phyloP scores from a whole-genome alignment of 2,113 vertebrate species.

The Ellobius talpinus region DNA sequence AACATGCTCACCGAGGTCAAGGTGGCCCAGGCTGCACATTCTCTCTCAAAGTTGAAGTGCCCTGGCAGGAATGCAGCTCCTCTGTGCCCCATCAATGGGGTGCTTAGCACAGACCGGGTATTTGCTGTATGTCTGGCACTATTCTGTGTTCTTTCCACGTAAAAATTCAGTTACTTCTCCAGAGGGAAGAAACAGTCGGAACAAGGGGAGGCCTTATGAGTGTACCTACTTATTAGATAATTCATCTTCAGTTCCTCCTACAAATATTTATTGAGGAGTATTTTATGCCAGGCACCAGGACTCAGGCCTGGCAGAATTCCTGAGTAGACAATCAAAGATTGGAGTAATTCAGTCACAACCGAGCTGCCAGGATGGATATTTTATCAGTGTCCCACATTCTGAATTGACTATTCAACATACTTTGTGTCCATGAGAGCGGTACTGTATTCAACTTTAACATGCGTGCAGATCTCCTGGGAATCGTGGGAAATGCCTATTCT shows the following conservation, averaged over 20 bases:
- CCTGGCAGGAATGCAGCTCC: not conserved
- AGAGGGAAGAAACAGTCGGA: not conserved
- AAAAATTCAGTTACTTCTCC: not conserved
- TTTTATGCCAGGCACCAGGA: not conserved
- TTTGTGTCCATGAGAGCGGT: constrained; percentile 27
- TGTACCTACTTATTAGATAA: not conserved
- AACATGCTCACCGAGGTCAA: not conserved
- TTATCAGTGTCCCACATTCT: not conserved
- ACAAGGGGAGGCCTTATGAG: not conserved
- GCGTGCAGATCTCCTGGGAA: not conserved
- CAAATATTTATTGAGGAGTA: not conserved
- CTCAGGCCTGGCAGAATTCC: not conserved
- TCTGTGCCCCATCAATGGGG: not conserved
- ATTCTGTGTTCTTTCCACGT: not conserved
- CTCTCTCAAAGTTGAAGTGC: not conserved
- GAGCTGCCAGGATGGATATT: not conserved
- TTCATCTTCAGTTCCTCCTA: not conserved
- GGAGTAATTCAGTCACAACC: not conserved
- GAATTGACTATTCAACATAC: not conserved
- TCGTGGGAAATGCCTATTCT: not conserved
- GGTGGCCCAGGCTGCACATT: not conserved
- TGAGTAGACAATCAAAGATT: not conserved
- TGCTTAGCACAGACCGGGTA: not conserved
- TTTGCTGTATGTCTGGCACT: not conserved
- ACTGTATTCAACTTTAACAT: not conserved